Evolutionary conservation across 2,113 vertebrate species (phyloP), one percentile per base, ranked within the genome.

Genomic region (Lonchura striata): DNA sequence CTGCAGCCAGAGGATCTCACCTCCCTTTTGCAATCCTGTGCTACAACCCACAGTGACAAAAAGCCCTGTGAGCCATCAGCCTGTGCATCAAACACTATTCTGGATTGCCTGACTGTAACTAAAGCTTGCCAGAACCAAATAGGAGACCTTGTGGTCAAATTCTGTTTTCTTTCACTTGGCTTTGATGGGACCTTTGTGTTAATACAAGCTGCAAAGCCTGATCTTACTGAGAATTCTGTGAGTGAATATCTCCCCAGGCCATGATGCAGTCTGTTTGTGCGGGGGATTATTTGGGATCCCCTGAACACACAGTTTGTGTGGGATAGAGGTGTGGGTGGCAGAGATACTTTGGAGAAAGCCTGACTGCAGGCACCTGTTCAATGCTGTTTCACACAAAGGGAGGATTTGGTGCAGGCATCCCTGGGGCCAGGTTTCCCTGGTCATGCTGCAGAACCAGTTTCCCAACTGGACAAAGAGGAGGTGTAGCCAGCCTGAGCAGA

Each of bases 1-100:
- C 23, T 59, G 28, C 42, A 83, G 37, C 33, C 3, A 2, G 27
- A 69, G 10, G 5, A 15, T 83, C 15, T 57, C 42, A 66, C 15
- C 15, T 59, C 6, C 10, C 8, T 37, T 77, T 12, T 82, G n/a
- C 28, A 49, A 35, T 28, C 0, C 0, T 54, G 33, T 64, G 35
- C 39, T 75, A 33, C 47, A 59, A 14, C 54, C 37, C 28, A 28
- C 15, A 31, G 39, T 5, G 14, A 47, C 31, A 77, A 70, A 87
- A 72, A 21, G 0, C 15, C 17, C 24, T 30, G 23, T 0, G 7
- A 65, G 42, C 46, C 17, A 31, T 41, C 46, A 83, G 8, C 18
- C 11, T 59, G 15, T 1, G 0, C 54, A 28, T 57, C 27, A 50
- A 33, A 10, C 0, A 2, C 2, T 18, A 66, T 47, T 69, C 25